Evolutionary conservation across 53 echinoderm and acorn worm species (phyloP).

Genomic region (Crossaster papposus): DNA sequence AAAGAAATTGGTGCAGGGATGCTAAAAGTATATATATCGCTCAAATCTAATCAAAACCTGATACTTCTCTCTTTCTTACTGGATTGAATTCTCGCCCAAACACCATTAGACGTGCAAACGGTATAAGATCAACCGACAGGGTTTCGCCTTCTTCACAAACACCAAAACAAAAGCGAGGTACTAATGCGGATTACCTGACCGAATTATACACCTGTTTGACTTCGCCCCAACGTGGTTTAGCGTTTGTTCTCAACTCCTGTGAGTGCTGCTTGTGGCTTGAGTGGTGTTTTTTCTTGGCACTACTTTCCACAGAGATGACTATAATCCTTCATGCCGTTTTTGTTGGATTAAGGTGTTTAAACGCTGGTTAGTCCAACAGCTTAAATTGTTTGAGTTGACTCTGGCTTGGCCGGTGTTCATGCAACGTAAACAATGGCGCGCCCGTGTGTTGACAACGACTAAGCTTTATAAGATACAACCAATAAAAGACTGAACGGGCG

Average conservation of each 20-base stretch:
- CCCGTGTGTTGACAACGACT: not conserved
- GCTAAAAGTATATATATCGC: not conserved
- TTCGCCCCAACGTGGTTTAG: not conserved
- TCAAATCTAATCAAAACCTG: not conserved
- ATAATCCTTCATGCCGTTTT: not conserved
- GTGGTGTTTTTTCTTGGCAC: not conserved
- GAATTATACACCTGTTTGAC: conserved; percentile 25
- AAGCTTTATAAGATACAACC: not conserved
- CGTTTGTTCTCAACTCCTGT: not conserved
- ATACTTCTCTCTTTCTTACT: not conserved
- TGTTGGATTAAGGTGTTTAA: not conserved
- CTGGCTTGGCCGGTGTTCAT: not conserved
- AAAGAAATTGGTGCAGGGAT: not conserved
- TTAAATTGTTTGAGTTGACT: conserved; percentile 45
- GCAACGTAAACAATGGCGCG: not conserved
- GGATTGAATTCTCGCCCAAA: not conserved
- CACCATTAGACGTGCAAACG: not conserved
- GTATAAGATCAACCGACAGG: not conserved
- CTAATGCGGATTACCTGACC: conserved; percentile 42
- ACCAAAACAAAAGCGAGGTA: conserved; percentile 27
- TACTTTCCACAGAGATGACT: not conserved
- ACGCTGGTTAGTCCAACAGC: conserved; percentile 23
- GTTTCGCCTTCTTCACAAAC: conserved; percentile 25
- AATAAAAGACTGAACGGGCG: no score
- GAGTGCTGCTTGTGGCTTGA: not conserved